Evolutionary conservation across 2,113 vertebrate genomes (phyloP).

Genomic region (Balaenoptera acutorostrata): DNA sequence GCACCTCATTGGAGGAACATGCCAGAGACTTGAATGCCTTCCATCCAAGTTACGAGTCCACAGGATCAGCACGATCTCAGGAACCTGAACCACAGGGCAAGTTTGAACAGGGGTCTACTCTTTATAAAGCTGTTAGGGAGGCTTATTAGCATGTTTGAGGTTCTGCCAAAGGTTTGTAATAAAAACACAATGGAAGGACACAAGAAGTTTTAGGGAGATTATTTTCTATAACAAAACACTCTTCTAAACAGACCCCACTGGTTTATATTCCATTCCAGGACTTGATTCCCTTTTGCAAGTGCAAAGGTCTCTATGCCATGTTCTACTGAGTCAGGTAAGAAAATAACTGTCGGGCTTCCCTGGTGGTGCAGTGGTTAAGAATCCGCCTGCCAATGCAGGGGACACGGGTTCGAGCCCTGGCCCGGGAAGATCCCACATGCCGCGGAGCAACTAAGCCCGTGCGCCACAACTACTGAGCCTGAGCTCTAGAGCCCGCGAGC

Average conservation of each 20-base stretch:
- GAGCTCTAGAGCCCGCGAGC: too few species aligned
- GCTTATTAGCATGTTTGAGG: background rate
- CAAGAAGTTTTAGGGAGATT: background rate
- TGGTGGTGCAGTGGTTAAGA: too few species aligned
- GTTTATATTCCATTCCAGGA: background rate
- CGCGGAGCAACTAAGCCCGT: too few species aligned
- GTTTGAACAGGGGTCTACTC: background rate
- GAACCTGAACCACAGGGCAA: background rate
- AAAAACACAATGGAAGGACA: background rate
- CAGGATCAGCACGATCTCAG: background rate
- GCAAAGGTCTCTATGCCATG: background rate
- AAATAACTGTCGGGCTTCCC: background rate
- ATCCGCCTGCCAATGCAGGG: too few species aligned
- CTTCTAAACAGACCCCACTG: background rate
- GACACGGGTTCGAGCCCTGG: too few species aligned
- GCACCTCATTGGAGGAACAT: background rate
- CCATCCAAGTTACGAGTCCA: background rate
- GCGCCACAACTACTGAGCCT: too few species aligned
- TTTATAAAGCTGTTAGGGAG: background rate
- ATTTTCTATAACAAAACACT: background rate
- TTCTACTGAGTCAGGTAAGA: background rate
- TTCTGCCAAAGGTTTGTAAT: background rate
- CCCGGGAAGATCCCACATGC: too few species aligned
- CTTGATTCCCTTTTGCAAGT: background rate
- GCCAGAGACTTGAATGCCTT: background rate